phyloP scores from a whole-genome alignment of 2,888 invertebrate species.

The Acrobeloides nanus region DNA sequence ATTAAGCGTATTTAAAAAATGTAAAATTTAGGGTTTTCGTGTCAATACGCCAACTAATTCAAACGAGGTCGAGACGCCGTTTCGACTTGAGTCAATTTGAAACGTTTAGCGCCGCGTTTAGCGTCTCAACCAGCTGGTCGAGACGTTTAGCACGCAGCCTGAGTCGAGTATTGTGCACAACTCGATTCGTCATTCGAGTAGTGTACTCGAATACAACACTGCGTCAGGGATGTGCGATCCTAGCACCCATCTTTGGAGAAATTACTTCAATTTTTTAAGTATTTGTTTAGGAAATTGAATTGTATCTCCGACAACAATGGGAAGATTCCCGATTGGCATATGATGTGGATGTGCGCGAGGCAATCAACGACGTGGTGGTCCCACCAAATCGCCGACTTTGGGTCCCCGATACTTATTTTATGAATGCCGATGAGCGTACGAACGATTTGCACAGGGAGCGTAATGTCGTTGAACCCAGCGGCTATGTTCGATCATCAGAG shows the following conservation, averaged over 20 bases:
- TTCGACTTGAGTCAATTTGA: no score
- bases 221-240: not conserved
- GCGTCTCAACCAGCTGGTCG: no score
- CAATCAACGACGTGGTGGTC: slow-evolving; percentile 35
- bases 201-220: no score
- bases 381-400: slow-evolving; percentile 38
- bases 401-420: slow-evolving; percentile 50
- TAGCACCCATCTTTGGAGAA: no score
- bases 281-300: slow-evolving; percentile 40
- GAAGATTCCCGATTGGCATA: slow-evolving; percentile 43
- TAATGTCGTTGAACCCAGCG: slow-evolving; percentile 38
- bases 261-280: not conserved
- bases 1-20: no score
- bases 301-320: slow-evolving; percentile 51
- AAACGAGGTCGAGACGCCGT: no score
- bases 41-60: no score
- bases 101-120: no score
- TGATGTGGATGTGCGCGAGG: slow-evolving; percentile 47
- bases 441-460: slow-evolving; percentile 10
- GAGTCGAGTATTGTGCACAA: slow-evolving; percentile 3
- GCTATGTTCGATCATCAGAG: slow-evolving; percentile 38
- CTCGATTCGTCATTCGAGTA: no score
- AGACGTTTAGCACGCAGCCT: no score
- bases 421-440: slow-evolving; percentile 25
- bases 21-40: no score